phyloP scores from a whole-genome alignment of 1,140 invertebrate genomes.

The Heliothis virescens region DNA sequence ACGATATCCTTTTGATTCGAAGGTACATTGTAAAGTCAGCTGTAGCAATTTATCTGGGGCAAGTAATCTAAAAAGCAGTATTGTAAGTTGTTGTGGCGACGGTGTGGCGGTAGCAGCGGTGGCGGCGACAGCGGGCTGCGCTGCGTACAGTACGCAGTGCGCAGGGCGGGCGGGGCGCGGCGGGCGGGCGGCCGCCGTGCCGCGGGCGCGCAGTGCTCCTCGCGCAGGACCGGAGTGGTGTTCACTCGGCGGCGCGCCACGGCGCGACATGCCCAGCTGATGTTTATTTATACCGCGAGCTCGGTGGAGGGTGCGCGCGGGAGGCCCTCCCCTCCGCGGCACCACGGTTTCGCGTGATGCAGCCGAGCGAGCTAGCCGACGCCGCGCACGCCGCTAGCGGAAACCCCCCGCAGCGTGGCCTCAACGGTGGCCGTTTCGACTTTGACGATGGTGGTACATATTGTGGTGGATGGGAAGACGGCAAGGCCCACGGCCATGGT shows the following conservation, averaged over 20 bases:
- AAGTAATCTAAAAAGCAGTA: conserved; percentile 47
- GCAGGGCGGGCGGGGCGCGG: conserved; percentile 72
- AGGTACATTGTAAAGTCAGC: not conserved
- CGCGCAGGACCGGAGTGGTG: conserved; percentile 86
- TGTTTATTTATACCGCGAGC: conserved; percentile 87
- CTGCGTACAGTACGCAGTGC: conserved; percentile 65
- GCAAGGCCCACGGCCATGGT: conserved; percentile 98
- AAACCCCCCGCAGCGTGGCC: conserved; percentile 86
- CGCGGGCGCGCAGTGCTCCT: conserved; percentile 79
- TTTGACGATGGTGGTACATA: conserved; percentile 99
- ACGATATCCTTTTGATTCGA: not conserved
- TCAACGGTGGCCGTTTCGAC: conserved; percentile 99
- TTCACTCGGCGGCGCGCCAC: conserved; percentile 86
- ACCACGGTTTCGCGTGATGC: conserved; percentile 83
- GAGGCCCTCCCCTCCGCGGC: conserved; percentile 84
- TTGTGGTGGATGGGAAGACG: conserved; percentile 99
- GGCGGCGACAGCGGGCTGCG: conserved; percentile 41
- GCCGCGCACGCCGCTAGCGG: conserved; percentile 89
- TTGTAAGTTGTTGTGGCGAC: conserved; percentile 50
- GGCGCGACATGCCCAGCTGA: conserved; percentile 86
- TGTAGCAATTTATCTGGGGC: conserved; percentile 23
- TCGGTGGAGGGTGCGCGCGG: conserved; percentile 83
- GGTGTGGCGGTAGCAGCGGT: conserved; percentile 44
- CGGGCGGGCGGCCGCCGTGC: conserved; percentile 69
- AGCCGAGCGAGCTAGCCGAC: conserved; percentile 85